Evolutionary conservation across 2,797 vertebrate genomes (phyloP), one percentile per base, ranked within the genome.

Genomic region (Argentina silus): DNA sequence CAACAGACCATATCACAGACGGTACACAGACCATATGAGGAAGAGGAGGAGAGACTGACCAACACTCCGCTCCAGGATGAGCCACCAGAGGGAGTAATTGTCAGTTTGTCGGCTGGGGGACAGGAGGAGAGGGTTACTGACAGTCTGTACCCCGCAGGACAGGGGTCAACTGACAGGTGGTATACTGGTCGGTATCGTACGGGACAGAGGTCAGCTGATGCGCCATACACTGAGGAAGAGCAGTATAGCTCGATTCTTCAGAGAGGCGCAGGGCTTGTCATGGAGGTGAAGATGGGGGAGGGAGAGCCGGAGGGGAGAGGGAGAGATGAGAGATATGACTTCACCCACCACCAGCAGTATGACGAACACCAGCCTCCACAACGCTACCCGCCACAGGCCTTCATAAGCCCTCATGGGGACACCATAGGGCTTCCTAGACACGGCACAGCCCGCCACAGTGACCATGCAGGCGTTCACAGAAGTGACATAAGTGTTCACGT

Each of bases 311-410:
- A 27, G 62, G 56, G 36, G 15, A 60, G 64, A 59, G 12, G 0
- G 10, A 44, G 17, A 11, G 17, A 65, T 47, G 55, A 62, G 3
- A 74, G 10, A 19, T 67, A 45, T 6, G 10, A 48, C 36, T 48
- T 3, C 23, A 0, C 14, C 60, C 70, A 48, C 44, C 2, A 6
- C 12, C 44, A 44, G 0, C 51, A 65, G 44, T 59, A 77, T 62
- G 23, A 78, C 17, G 68, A 76, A 19, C 76, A 70, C 10, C 67
- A 44, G 15, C 23, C 36, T 21, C 76, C 61, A n/a, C 44, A 57
- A 62, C 67, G 11, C 15, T 53, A 75, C 69, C 17, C n/a, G 48
- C 1, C n/a, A 8, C 69, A 12, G 48, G 36, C 15, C 45, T 27
- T 65, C 14, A 14, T 6, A 10, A 3, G 60, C 61, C 3, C 7